Conservation (phyloP, 2,888 invertebrate genomes). For the Trissonchulus sp. region DNA sequence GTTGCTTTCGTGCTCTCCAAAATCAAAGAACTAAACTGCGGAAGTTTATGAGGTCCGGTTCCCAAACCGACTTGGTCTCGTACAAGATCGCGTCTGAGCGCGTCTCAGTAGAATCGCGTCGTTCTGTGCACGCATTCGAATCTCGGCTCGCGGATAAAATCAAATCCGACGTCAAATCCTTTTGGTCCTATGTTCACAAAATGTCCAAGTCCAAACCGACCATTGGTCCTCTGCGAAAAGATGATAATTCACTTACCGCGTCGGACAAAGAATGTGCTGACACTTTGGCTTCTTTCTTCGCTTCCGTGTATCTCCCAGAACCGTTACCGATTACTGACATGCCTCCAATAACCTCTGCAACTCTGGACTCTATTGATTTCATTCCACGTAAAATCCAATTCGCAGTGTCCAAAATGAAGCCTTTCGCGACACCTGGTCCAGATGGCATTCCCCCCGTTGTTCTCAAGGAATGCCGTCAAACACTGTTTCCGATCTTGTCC, state of each 20-base stretch:
- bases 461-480: neutral
- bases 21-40: no score
- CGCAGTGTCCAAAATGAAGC: neutral
- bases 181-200: no score
- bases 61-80: neutral
- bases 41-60: neutral
- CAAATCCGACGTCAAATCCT: constrained; percentile 7
- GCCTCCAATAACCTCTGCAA: neutral
- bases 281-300: no score
- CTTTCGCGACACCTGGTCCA: neutral
- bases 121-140: no score
- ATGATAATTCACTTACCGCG: constrained; percentile 3
- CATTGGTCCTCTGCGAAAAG: constrained; percentile 1
- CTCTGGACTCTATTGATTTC: constrained; percentile 10
- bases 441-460: constrained; percentile 13
- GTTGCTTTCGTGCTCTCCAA: neutral
- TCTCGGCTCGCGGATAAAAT: no score
- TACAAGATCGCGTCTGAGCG: constrained; percentile 10
- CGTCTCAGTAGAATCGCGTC: neutral
- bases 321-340: neutral
- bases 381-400: neutral
- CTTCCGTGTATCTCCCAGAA: neutral
- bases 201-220: neutral
- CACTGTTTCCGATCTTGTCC: neutral
- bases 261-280: no score